Percentiles rank a stretch among this genome's conserved stretches.
Evolutionary conservation across 2,797 vertebrate species (phyloP).

Genomic region (Myotis pilosus): DNA sequence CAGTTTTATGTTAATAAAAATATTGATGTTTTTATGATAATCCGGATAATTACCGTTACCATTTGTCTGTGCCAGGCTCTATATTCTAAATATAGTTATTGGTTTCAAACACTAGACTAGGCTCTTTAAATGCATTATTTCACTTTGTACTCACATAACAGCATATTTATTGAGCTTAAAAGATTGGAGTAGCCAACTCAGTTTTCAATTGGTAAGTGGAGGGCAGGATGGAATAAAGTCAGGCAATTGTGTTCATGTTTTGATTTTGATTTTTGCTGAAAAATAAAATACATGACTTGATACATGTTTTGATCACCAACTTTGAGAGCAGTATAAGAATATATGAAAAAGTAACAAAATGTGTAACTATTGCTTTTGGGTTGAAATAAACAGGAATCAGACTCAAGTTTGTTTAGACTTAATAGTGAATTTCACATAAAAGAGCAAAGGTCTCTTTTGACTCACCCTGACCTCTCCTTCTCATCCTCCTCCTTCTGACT

Average conservation of each 20-base stretch:
- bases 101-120: neutral
- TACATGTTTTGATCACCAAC: neutral
- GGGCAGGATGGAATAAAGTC: neutral
- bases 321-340: neutral
- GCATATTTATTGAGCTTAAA: neutral
- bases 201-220: neutral
- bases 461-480: neutral
- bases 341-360: neutral
- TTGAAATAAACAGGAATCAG: neutral
- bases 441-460: neutral
- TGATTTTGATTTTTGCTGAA: neutral
- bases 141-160: neutral
- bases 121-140: neutral
- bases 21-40: neutral
- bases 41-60: neutral
- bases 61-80: neutral
- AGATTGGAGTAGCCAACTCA: neutral
- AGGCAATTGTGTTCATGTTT: neutral
- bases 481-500: neutral
- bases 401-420: neutral
- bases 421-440: neutral
- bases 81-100: neutral
- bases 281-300: neutral
- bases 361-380: neutral
- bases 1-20: neutral